phyloP scores from a whole-genome alignment of 2,797 vertebrate species.

The Enteromius thamalakanensis region DNA sequence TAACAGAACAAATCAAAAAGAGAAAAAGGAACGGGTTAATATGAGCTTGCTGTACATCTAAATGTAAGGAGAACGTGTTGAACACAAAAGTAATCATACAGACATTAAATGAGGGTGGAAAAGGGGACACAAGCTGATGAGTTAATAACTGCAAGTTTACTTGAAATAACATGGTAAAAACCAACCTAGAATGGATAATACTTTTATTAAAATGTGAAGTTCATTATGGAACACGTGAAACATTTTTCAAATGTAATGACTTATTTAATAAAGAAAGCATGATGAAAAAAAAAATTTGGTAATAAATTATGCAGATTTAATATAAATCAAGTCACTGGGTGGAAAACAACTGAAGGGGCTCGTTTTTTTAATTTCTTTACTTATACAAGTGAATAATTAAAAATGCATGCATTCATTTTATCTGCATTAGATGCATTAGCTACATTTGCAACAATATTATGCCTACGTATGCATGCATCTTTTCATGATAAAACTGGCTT shows the following conservation, averaged over 20 bases:
- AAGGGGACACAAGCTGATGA: neutral
- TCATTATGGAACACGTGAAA: neutral
- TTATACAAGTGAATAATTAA: constrained; percentile 1
- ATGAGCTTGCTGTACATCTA: neutral
- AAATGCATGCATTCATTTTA: neutral
- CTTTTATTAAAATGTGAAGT: neutral
- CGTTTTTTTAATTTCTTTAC: neutral
- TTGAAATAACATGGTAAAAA: neutral
- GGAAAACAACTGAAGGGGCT: neutral
- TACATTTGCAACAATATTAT: neutral
- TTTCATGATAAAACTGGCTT: neutral
- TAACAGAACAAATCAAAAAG: neutral
- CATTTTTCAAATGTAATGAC: neutral
- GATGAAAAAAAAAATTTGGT: constrained; percentile 6
- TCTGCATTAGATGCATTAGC: neutral
- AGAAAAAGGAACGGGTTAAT: neutral
- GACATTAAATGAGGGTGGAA: neutral
- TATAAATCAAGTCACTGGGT: neutral
- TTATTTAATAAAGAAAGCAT: neutral
- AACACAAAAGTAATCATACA: neutral
- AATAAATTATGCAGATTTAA: neutral
- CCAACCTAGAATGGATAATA: neutral
- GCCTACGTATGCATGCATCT: neutral
- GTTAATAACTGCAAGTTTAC: neutral
- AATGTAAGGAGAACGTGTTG: neutral